phyloP scores from a whole-genome alignment of 2,888 invertebrate genomes.

The Maniola hyperantus region DNA sequence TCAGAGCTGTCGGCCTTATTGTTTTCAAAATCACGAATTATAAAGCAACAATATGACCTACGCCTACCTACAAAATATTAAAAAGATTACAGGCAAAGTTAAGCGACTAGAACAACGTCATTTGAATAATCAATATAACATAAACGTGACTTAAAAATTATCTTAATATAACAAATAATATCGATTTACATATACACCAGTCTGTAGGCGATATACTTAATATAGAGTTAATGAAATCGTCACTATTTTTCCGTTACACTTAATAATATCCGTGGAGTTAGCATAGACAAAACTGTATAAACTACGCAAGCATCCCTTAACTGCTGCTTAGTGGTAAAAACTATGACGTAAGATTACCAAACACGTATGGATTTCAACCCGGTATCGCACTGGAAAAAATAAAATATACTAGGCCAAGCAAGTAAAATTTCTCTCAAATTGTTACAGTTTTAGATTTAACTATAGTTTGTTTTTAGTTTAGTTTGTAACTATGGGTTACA shows the following conservation, averaged over 20 bases:
- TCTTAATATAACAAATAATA: not conserved
- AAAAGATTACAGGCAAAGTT: not conserved
- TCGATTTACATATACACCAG: too few relatives aligned
- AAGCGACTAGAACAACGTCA: constrained; percentile 1
- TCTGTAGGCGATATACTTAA: not conserved
- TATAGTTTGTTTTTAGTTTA: too few relatives aligned
- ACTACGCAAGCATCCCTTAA: not conserved
- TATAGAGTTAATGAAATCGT: not conserved
- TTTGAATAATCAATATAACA: constrained; percentile 1
- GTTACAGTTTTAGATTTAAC: too few relatives aligned
- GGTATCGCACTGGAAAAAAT: too few relatives aligned
- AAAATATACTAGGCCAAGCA: too few relatives aligned
- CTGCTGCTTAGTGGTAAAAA: too few relatives aligned
- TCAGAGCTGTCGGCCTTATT: not conserved
- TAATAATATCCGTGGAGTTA: not conserved
- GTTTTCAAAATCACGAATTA: not conserved
- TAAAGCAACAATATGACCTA: constrained; percentile 1
- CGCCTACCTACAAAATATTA: not conserved
- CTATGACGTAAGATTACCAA: too few relatives aligned
- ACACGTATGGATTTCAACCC: too few relatives aligned
- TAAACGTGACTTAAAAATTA: not conserved
- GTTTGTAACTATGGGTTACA: too few relatives aligned
- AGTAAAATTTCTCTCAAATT: too few relatives aligned
- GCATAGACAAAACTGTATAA: not conserved
- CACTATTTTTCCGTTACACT: not conserved